Percentiles rank a stretch among this genome's conserved stretches.
Evolutionary conservation across 2,797 vertebrate genomes (phyloP).

Genomic region (Crypturellus tataupa): DNA sequence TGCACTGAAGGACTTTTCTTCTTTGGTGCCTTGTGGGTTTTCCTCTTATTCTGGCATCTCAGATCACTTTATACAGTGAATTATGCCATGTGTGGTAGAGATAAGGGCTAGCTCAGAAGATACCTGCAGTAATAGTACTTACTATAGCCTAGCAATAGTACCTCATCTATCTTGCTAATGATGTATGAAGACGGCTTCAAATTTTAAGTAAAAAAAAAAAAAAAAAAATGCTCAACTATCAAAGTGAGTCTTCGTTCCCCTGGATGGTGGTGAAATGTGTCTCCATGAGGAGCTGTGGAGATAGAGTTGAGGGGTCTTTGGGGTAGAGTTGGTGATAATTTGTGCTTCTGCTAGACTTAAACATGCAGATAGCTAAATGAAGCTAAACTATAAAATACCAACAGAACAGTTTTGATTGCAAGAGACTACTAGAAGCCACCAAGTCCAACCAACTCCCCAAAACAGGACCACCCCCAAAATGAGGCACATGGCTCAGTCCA

Average conservation of each 20-base stretch:
- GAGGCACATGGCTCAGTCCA: too few relatives aligned
- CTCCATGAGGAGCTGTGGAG: background rate
- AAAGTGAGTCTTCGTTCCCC: background rate
- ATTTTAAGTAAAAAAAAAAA: too few relatives aligned
- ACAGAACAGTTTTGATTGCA: background rate
- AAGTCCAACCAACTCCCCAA: background rate
- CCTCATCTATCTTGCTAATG: background rate
- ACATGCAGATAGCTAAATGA: background rate
- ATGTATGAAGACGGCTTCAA: background rate
- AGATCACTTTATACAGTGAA: accelerated
- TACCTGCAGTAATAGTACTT: background rate
- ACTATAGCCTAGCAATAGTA: too few relatives aligned
- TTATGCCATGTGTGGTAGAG: background rate
- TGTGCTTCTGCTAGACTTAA: background rate
- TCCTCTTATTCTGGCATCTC: background rate
- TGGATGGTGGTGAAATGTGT: background rate
- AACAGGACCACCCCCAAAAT: background rate
- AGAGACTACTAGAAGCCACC: background rate
- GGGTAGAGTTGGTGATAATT: background rate
- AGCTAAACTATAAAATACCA: background rate
- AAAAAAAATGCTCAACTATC: background rate
- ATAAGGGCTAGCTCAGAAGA: background rate
- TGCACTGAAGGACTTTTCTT: background rate
- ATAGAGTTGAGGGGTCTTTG: background rate
- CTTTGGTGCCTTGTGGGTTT: background rate